These are phyloP conservation scores for Hecatera dysodea DNA, from an alignment of 2,888 invertebrate genomes.

Conservation along the genomic window DNA sequence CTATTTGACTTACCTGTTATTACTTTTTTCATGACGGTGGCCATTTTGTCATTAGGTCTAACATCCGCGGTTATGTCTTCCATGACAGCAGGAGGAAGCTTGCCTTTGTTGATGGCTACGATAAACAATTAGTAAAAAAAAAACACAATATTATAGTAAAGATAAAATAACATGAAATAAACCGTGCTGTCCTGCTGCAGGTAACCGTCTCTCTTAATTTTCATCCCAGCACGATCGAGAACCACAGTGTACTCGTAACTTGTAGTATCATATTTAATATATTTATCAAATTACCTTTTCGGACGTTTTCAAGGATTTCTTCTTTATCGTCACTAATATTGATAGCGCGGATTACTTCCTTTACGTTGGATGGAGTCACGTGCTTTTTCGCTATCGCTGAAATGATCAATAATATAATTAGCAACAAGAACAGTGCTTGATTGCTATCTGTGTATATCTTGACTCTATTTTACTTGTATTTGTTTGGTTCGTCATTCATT, in stretches of 20 bases:
- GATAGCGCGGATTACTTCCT: neutral
- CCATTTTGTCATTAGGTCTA: constrained; percentile 19
- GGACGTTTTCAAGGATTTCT: constrained; percentile 24
- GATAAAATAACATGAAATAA: neutral
- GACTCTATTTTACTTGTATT: neutral
- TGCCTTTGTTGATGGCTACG: constrained; percentile 20
- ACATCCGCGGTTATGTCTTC: constrained; percentile 34
- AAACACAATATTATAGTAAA: neutral
- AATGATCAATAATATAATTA: constrained; percentile 4
- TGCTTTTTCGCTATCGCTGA: constrained; percentile 42
- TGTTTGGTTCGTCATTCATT: neutral
- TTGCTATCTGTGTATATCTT: neutral
- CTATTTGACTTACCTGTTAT: constrained; percentile 8
- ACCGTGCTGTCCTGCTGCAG: neutral
- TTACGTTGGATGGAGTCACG: constrained; percentile 7
- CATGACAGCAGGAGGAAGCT: constrained; percentile 16
- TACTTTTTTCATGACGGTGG: constrained; percentile 21
- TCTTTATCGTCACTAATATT: constrained; percentile 1
- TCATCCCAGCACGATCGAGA: neutral
- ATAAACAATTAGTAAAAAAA: neutral
- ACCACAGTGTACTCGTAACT: neutral
- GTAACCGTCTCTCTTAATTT: neutral
- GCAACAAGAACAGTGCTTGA: neutral
- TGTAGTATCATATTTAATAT: neutral
- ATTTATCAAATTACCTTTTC: constrained; percentile 16